Evolutionary conservation across 2,113 vertebrate genomes (phyloP), one percentile per base, ranked within the genome.

Genomic region (Ammospiza nelsoni): DNA sequence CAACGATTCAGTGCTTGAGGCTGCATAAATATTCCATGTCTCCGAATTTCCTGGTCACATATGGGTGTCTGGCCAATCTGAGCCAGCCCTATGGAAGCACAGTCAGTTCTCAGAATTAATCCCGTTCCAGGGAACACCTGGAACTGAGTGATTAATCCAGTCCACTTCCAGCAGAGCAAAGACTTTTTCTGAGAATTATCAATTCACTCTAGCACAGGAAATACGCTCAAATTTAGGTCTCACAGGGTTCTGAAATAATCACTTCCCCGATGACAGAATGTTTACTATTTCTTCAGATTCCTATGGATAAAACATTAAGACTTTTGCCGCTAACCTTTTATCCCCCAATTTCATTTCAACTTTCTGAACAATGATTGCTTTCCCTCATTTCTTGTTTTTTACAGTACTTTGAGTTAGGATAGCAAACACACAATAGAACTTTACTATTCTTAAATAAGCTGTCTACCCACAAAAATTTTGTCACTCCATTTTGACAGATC

Each of bases 401-500:
- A 21, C 91, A 78, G 72, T 76, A 92, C 83, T 95, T 88, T 79
- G 41, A 92, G 87, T 82, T 67, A 69, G 87, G 82, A 87, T 94
- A 96, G 90, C 55, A 97, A 87, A 96, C 93, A 97, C 93, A 96
- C 89, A 96, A 91, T 96, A 92, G 96, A 97, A 96, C 87, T 96
- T 94, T 95, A 95, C 68, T 51, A 92, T 66, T 89, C 93, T 92
- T 97, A 95, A 98, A 97, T 96, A 67, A 97, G 89, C 98, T 96
- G 89, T 92, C 95, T 97, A 96, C 92, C 86, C 81, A 96, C 92
- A 96, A 95, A 97, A 96, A 95, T 82, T 94, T 94, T 85, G 91
- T 97, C 80, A 91, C 91, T 97, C 92, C 97, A 95, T 97, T 98
- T 97, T 98, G 97, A 97, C 97, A 97, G 95, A 97, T 97, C 94